Conservation (phyloP, 2,888 invertebrate genomes). For the Lasioglossum vierecki region DNA sequence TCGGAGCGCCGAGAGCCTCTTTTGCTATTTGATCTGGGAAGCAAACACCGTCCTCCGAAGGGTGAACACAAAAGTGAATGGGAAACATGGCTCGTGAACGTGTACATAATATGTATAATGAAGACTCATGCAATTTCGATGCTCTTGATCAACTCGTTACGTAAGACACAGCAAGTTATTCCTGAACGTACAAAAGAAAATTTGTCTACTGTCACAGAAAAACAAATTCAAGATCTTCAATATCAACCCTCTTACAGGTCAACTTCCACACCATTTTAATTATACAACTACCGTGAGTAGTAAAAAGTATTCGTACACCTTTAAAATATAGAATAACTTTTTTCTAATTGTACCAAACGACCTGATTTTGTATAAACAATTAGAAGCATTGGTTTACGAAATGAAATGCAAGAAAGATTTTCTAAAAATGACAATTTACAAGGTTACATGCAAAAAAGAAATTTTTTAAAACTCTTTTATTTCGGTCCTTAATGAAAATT, state of each 20-base stretch:
- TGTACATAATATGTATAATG: conserved; percentile 39
- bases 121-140: conserved; percentile 7
- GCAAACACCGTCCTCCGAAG: conserved; percentile 59
- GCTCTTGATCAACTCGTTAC: not conserved
- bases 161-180: not conserved
- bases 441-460: too few species aligned
- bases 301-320: too few species aligned
- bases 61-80: conserved; percentile 35
- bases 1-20: conserved; percentile 65
- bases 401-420: too few species aligned
- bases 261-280: not conserved
- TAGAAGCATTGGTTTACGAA: too few species aligned
- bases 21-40: conserved; percentile 68
- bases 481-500: too few species aligned
- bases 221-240: not conserved
- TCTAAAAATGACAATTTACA: too few species aligned
- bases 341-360: too few species aligned
- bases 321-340: too few species aligned
- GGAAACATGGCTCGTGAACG: conserved; percentile 44
- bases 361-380: too few species aligned
- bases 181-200: not conserved
- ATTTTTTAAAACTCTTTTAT: too few species aligned
- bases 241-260: too few species aligned
- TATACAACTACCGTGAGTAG: too few species aligned
- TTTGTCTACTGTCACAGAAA: not conserved